Percentiles rank a stretch among this genome's conserved stretches.
Evolutionary conservation across 2,113 vertebrate genomes (phyloP).

Genomic region (Nyctibius bracteatus): DNA sequence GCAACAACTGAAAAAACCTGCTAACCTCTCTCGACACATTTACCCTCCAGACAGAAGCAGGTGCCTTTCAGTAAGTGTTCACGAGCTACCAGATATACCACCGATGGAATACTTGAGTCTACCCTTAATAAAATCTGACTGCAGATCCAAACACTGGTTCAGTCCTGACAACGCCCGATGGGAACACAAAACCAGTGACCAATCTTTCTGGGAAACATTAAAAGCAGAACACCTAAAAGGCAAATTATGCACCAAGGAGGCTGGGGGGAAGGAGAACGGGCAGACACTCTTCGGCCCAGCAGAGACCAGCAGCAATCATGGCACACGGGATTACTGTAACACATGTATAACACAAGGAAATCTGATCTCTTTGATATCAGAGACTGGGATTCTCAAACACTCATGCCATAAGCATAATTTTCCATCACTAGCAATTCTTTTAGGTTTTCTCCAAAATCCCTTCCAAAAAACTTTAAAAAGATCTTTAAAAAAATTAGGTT

Average conservation of each 20-base stretch:
- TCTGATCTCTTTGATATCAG: fast-evolving
- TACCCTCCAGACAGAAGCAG: not conserved
- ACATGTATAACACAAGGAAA: fast-evolving
- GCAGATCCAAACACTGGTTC: not conserved
- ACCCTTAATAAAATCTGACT: not conserved
- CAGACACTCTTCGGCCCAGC: not conserved
- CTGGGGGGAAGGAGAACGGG: not conserved
- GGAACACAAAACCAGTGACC: not conserved
- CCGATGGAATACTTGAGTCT: not conserved
- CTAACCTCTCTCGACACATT: not conserved
- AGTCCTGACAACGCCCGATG: fast-evolving
- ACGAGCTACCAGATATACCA: not conserved
- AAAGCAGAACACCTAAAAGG: not conserved
- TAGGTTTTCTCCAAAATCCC: not conserved
- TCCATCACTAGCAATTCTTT: not conserved
- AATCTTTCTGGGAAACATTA: not conserved
- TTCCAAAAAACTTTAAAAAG: not conserved
- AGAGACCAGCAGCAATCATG: not conserved
- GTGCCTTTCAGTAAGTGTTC: not conserved
- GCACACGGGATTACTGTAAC: not conserved
- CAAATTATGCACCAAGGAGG: not conserved
- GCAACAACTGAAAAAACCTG: not conserved
- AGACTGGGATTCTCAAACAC: not conserved
- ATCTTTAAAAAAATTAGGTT: not conserved
- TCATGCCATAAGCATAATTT: not conserved